A percentile compares a stretch with the other conserved stretches of the same genome.
These are phyloP conservation scores for Larimichthys crocea DNA, from an alignment of 2,113 vertebrate genomes.

Conservation along the genomic window DNA sequence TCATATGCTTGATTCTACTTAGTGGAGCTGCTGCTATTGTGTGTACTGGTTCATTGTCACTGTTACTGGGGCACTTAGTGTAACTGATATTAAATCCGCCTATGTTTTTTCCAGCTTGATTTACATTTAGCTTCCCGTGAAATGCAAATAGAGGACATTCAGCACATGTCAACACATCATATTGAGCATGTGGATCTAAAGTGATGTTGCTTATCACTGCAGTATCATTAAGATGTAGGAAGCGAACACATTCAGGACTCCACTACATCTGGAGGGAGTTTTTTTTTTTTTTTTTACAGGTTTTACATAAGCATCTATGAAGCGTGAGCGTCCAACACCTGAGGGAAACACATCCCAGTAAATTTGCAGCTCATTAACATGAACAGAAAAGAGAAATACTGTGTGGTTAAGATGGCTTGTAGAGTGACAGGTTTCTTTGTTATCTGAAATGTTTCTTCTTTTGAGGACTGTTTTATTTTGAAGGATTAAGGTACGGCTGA, in stretches of 20 bases:
- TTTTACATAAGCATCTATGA: constrained; percentile 36
- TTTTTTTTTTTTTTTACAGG: neutral
- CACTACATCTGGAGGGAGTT: neutral
- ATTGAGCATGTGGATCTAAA: neutral
- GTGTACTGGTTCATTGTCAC: too few species aligned
- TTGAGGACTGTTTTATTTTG: neutral
- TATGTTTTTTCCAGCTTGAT: too few species aligned
- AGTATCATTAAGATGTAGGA: constrained; percentile 29
- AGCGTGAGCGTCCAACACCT: constrained; percentile 43
- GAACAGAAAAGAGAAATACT: constrained; percentile 6
- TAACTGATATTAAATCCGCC: too few species aligned
- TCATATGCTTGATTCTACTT: too few species aligned
- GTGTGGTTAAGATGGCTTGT: constrained; percentile 20
- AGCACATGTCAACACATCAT: neutral
- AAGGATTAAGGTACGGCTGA: neutral
- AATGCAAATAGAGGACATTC: constrained; percentile 11
- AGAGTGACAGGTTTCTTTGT: constrained; percentile 21
- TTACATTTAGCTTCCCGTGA: neutral
- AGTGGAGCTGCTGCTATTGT: too few species aligned
- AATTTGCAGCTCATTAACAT: constrained; percentile 54
- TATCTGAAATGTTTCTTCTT: neutral
- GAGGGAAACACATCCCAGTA: constrained; percentile 28
- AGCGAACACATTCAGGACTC: constrained; percentile 3
- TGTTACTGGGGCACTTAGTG: too few species aligned
- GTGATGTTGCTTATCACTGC: constrained; percentile 3